Base-by-base conservation (phyloP, 2,888 invertebrate genomes). In the Ormia ochracea region DNA sequence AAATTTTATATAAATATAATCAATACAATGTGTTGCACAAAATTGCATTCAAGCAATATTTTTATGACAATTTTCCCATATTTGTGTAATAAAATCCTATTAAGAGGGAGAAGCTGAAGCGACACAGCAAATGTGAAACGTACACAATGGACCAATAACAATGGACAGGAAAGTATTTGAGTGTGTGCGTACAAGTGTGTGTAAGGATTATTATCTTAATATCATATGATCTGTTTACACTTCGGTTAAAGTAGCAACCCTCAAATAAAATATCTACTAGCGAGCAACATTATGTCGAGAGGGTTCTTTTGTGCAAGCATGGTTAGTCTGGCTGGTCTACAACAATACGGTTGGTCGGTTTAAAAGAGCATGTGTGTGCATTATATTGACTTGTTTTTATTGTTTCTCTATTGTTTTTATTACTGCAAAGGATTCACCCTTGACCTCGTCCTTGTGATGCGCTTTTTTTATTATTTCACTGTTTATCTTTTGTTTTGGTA, bases 211-310 rank as follows among this genome's bases (percentile, higher is more conserved):
- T 80, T 59, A 75, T 75, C 78, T 80, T 81, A 78, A 80, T 80
- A 78, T 70, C 45, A 52, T 59, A 69, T 81, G 82, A 82, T 81
- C 80, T 78, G 80, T 82, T 81, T 82, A 70, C 82, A 59, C 69
- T 80, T 63, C 50, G 65, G 69, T 74, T 74, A 74, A 58, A 65
- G 45, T 58, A 65, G 23, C 61, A 73, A 73, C 73, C 66, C 73
- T 43, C 38, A 19, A 48, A 69, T 61, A 56, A 65, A 28, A 36
- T 36, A 61, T 23, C 41, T 4, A 43, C 58, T n/a, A 12, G 7
- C 6, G 56, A n/a, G n/a, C 1, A 45, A n/a, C 12, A 21, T 45
- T 36, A 48, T 17, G 14, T n/a, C 17, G 38, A 58, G 38, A 48
- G 58, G 76, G 45, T 54, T 76, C 31, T 56, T 41, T 48, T 63